Percentiles rank a stretch among this genome's conserved stretches.
These are phyloP conservation scores for Armadillidium nasatum DNA, from an alignment of 1,140 invertebrate species.

Conservation along the genomic window DNA sequence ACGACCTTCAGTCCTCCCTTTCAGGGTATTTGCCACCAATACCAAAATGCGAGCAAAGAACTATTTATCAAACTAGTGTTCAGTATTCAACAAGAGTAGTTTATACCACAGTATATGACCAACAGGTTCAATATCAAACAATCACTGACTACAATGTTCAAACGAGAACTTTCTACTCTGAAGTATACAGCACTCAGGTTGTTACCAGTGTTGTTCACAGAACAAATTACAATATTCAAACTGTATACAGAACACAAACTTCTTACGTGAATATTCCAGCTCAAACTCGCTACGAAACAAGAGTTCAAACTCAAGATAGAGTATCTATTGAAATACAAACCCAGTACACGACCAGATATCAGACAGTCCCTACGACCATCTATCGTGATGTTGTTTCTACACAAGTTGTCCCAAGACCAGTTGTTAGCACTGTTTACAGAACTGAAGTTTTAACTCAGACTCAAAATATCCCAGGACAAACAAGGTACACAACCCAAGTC, in stretches of 20 bases:
- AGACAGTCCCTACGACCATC: background rate
- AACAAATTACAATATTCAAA: background rate
- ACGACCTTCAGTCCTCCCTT: background rate
- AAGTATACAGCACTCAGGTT: background rate
- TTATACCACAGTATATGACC: background rate
- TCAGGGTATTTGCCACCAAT: background rate
- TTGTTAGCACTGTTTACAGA: background rate
- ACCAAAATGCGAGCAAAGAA: background rate
- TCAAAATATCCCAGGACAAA: background rate
- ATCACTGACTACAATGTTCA: background rate
- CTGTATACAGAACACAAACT: background rate
- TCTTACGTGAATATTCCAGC: background rate
- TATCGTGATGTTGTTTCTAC: background rate
- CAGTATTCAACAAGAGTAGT: background rate
- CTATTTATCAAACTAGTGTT: background rate
- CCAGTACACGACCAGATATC: background rate
- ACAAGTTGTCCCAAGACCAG: background rate
- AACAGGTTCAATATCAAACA: background rate
- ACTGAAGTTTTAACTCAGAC: background rate
- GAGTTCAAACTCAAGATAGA: background rate
- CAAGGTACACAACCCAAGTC: background rate
- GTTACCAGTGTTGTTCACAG: background rate
- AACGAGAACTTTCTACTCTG: background rate
- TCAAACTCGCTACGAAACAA: background rate
- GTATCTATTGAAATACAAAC: background rate